Percentiles rank a stretch among this genome's conserved stretches.
Conservation (phyloP, 2,888 invertebrate species). For the Acronicta alni region DNA sequence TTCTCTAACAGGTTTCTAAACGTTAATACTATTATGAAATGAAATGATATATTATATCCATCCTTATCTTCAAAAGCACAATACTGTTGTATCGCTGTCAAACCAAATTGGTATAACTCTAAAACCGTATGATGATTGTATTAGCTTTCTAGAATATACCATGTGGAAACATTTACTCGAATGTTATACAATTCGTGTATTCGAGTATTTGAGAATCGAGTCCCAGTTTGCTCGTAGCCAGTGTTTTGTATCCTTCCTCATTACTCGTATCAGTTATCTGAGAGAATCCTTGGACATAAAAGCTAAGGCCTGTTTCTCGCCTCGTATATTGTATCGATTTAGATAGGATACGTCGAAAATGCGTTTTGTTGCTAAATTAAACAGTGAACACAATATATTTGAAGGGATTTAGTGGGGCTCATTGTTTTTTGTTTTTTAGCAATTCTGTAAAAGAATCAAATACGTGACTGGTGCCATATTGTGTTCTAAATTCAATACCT, state of each 20-base stretch:
- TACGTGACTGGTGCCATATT: conserved; percentile 18
- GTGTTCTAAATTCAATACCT: conserved; percentile 30
- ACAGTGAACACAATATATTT: conserved; percentile 42
- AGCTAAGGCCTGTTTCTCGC: conserved; percentile 44
- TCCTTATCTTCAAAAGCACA: conserved; percentile 26
- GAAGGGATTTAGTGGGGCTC: conserved; percentile 34
- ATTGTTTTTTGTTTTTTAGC: conserved; percentile 38
- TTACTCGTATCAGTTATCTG: conserved; percentile 44
- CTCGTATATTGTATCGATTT: conserved; percentile 49
- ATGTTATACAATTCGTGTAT: conserved; percentile 34
- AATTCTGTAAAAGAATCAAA: conserved; percentile 37
- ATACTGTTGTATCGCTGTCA: conserved; percentile 21
- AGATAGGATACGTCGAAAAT: conserved; percentile 42
- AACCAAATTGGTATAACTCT: conserved; percentile 38
- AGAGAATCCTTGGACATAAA: conserved; percentile 43
- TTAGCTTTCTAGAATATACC: conserved; percentile 34
- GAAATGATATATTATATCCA: conserved; percentile 27
- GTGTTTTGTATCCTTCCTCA: conserved; percentile 52
- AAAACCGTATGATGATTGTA: conserved; percentile 42
- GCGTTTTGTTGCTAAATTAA: conserved; percentile 47
- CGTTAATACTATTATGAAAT: conserved; percentile 23
- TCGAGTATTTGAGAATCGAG: conserved; percentile 28
- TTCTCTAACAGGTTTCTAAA: conserved; percentile 54
- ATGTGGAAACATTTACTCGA: conserved; percentile 38
- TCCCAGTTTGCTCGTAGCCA: conserved; percentile 36